Evolutionary conservation across 1,140 invertebrate species (phyloP).

Genomic region (Eriosoma lanigerum): DNA sequence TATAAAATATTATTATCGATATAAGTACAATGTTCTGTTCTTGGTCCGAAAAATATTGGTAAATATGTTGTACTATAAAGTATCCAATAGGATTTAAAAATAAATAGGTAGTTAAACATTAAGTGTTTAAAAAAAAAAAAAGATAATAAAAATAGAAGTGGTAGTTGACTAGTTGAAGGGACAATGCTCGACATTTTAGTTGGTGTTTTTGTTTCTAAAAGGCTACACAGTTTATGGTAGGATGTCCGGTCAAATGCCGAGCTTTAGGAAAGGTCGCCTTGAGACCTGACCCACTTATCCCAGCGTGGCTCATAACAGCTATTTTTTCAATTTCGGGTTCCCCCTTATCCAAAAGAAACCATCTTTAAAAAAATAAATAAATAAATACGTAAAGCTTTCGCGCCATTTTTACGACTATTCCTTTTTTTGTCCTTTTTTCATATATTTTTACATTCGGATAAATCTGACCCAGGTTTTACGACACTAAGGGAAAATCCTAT

Average conservation of each 20-base stretch:
- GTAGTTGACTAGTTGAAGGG: background rate
- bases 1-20: too few relatives aligned
- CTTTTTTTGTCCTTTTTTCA: slow-evolving; percentile 39
- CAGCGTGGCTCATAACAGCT: slow-evolving; percentile 43
- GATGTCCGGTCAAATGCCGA: slow-evolving; percentile 50
- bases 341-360: slow-evolving; percentile 31
- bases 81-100: too few relatives aligned
- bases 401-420: slow-evolving; percentile 51
- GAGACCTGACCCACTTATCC: slow-evolving; percentile 47
- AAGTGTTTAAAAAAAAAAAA: background rate
- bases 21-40: too few relatives aligned
- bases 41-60: too few relatives aligned
- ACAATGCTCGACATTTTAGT: slow-evolving; percentile 44
- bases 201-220: slow-evolving; percentile 45
- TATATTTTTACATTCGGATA: slow-evolving; percentile 48
- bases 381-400: slow-evolving; percentile 49
- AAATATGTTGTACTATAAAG: too few relatives aligned
- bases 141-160: slow-evolving; percentile 1
- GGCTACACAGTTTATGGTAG: slow-evolving; percentile 36
- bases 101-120: background rate
- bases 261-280: slow-evolving; percentile 47
- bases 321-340: slow-evolving; percentile 42
- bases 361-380: slow-evolving; percentile 49
- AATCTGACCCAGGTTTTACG: slow-evolving; percentile 50
- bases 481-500: slow-evolving; percentile 41